Evolutionary conservation across 2,888 invertebrate genomes (phyloP).

Genomic region (Rambutsinella grinnellia): DNA sequence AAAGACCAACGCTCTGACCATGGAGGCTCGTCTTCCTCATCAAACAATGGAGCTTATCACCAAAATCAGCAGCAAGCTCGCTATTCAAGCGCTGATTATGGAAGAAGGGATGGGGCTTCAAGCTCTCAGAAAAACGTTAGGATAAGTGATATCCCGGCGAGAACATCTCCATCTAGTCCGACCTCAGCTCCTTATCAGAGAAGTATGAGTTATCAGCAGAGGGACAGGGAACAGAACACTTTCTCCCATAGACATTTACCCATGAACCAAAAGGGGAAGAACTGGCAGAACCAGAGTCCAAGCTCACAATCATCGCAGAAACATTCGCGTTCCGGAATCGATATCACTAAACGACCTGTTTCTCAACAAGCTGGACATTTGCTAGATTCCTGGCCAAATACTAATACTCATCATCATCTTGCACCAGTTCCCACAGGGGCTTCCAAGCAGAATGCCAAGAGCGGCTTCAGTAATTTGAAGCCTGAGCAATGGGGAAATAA

Average conservation of each 20-base stretch:
- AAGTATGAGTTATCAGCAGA: constrained; percentile 3
- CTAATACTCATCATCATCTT: constrained; percentile 65
- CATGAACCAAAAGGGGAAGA: constrained; percentile 16
- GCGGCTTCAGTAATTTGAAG: constrained; percentile 21
- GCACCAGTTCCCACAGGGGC: constrained; percentile 46
- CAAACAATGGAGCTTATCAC: constrained; percentile 26
- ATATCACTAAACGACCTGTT: constrained; percentile 58
- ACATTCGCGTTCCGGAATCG: constrained; percentile 24
- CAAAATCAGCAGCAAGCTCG: constrained; percentile 25
- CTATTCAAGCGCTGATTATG: constrained; percentile 37
- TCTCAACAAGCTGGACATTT: constrained; percentile 65
- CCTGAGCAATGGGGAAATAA: constrained; percentile 40
- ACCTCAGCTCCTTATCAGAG: constrained; percentile 5
- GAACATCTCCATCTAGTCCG: constrained; percentile 31
- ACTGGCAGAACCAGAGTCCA: constrained; percentile 9
- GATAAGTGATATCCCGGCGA: constrained; percentile 29
- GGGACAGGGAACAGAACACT: neutral
- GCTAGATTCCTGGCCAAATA: constrained; percentile 65
- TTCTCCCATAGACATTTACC: constrained; percentile 23
- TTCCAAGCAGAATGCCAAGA: neutral
- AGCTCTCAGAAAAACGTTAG: constrained; percentile 29
- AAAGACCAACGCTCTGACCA: neutral
- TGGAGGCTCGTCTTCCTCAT: neutral
- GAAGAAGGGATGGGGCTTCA: neutral
- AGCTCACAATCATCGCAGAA: neutral